phyloP scores from a whole-genome alignment of 2,888 invertebrate genomes.

The Rapana venosa region DNA sequence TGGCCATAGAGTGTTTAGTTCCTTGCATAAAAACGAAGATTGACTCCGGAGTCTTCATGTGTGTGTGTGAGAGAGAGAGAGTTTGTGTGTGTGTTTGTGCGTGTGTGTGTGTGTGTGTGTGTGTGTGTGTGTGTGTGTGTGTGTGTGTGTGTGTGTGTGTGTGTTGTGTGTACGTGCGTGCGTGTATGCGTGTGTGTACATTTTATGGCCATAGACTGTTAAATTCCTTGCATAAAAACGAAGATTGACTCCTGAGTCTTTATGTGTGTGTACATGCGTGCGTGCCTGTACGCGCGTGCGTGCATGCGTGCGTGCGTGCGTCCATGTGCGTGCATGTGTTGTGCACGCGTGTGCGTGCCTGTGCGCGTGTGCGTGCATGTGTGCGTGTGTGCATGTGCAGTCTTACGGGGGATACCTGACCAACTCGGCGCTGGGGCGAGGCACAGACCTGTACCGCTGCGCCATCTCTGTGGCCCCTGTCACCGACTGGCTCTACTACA shows the following conservation, averaged over 20 bases:
- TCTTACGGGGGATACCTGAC: conserved; percentile 97
- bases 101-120: no score
- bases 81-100: no score
- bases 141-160: no score
- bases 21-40: no score
- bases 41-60: no score
- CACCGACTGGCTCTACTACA: conserved; percentile 96
- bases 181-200: no score
- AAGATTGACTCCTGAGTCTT: not conserved
- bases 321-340: not conserved
- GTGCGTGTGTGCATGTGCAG: conserved; percentile 53
- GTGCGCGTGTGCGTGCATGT: not conserved
- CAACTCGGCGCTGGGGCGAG: conserved; percentile 88
- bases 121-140: no score
- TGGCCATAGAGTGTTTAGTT: no score
- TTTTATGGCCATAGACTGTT: no score
- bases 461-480: conserved; percentile 97
- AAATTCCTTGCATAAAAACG: no score
- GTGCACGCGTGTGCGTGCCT: not conserved
- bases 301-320: not conserved
- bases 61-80: no score
- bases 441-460: conserved; percentile 91
- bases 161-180: no score
- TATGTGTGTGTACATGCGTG: not conserved
- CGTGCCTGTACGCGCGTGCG: not conserved